Evolutionary conservation across 2,888 invertebrate genomes (phyloP).

Genomic region (Monoplex corrugatus): DNA sequence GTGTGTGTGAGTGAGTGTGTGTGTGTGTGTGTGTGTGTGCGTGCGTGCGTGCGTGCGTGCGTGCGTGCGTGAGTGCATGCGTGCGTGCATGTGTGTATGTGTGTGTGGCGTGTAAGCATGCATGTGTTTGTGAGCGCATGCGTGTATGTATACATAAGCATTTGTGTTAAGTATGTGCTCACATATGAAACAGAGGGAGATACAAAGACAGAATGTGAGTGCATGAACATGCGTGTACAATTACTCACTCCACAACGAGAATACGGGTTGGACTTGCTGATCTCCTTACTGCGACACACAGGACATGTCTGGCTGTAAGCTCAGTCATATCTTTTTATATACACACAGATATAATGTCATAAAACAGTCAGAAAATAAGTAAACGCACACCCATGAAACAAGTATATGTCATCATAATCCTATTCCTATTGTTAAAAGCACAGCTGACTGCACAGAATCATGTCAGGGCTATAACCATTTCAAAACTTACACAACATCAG

Average conservation of each 20-base stretch:
- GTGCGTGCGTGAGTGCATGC: neutral
- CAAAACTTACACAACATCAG: too few species aligned
- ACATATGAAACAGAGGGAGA: neutral
- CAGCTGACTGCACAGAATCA: too few species aligned
- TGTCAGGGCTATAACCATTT: too few species aligned
- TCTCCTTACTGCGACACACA: conserved; percentile 56
- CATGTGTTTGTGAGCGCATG: neutral
- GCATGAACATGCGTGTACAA: too few species aligned
- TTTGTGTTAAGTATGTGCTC: neutral
- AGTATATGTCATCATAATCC: too few species aligned
- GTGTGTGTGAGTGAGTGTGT: neutral
- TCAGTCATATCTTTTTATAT: neutral
- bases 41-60: neutral
- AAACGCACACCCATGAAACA: too few species aligned
- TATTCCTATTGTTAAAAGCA: too few species aligned
- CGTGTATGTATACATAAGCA: neutral
- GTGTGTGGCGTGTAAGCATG: too few species aligned
- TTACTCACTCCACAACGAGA: conserved; percentile 69
- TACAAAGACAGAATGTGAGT: neutral
- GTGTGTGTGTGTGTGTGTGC: neutral
- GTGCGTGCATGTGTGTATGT: too few species aligned
- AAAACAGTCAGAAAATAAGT: too few species aligned
- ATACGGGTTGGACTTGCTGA: conserved; percentile 74
- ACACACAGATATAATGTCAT: neutral
- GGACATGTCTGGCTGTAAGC: neutral